Evolutionary conservation across 2,113 vertebrate genomes (phyloP).

Genomic region (Anhinga anhinga): DNA sequence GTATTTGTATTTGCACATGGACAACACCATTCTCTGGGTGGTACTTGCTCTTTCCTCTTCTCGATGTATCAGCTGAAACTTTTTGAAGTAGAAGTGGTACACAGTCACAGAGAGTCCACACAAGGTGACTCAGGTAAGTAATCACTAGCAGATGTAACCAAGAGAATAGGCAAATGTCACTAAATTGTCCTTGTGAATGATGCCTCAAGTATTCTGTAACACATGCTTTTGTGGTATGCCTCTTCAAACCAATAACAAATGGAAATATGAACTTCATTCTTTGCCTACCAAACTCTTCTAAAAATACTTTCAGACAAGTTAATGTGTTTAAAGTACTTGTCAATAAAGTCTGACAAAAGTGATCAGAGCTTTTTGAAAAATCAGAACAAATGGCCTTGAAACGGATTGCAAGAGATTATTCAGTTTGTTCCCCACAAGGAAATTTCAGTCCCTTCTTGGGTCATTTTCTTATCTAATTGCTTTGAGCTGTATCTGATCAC

Average conservation of each 20-base stretch:
- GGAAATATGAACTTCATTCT: not conserved
- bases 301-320: not conserved
- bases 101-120: not conserved
- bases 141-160: not conserved
- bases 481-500: not conserved
- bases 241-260: not conserved
- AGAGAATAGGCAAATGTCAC: not conserved
- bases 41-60: not conserved
- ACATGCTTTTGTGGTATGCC: not conserved
- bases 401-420: not conserved
- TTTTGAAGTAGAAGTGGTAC: not conserved
- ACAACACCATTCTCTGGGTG: fast-evolving
- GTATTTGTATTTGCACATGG: not conserved
- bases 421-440: not conserved
- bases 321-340: not conserved
- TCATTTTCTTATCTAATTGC: not conserved
- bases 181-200: not conserved
- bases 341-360: not conserved
- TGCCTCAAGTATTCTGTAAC: not conserved
- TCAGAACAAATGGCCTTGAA: not conserved
- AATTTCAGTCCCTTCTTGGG: not conserved
- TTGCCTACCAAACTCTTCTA: not conserved
- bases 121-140: not conserved
- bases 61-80: not conserved
- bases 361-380: not conserved